These are phyloP conservation scores for Solen grandis DNA, from an alignment of 1,140 invertebrate genomes.

Conservation along the genomic window DNA sequence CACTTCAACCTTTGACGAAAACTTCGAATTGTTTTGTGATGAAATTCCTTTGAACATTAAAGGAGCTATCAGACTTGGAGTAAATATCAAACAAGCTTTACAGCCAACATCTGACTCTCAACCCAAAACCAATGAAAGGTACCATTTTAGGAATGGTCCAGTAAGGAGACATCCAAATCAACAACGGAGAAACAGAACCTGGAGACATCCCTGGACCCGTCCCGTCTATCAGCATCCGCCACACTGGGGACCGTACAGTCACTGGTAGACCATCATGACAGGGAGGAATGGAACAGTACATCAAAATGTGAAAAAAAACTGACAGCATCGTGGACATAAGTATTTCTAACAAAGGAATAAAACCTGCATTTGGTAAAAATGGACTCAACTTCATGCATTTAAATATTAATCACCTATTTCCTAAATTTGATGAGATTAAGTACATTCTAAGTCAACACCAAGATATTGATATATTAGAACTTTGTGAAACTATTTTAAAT, in stretches of 20 bases:
- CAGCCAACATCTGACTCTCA: background rate
- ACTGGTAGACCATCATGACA: background rate
- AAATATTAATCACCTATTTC: background rate
- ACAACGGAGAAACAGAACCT: no score
- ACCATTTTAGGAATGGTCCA: no score
- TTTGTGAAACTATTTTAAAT: conserved; percentile 9
- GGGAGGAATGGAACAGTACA: background rate
- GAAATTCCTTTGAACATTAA: background rate
- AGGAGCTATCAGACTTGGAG: background rate
- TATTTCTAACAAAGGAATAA: background rate
- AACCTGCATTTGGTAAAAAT: background rate
- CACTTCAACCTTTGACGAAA: background rate
- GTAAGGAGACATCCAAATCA: no score
- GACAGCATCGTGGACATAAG: background rate
- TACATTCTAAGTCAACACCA: background rate
- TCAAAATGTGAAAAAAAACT: background rate
- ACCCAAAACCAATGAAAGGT: background rate
- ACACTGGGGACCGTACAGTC: background rate
- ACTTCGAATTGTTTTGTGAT: background rate
- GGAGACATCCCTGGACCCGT: background rate
- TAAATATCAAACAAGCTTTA: background rate
- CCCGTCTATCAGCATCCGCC: background rate
- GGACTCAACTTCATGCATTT: background rate
- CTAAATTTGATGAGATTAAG: no score
- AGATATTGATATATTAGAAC: background rate